Base-by-base conservation (phyloP, 1,140 invertebrate species). In the Himalopsyche phryganea region DNA sequence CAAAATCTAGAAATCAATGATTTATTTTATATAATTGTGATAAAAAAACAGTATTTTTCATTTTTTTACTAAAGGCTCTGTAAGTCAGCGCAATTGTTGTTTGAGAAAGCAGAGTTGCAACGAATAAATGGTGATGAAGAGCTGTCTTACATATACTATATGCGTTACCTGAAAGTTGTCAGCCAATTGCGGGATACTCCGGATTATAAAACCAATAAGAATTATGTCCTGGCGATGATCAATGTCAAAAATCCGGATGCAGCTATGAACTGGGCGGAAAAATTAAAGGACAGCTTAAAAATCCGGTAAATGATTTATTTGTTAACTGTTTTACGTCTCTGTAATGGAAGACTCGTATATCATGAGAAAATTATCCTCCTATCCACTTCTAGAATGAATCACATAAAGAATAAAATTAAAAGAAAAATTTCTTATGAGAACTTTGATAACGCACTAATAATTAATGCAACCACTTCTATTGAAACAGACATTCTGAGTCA, bases 81-180 rank as follows among this genome's bases (percentile, higher is more conserved):
- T 19, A 76, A 77, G 58, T 79, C 78, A 50, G 79, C 86, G n/a
- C 69, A 75, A 14, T 81, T 80, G 67, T 68, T 89, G 46, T 80
- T 80, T 57, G 69, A 79, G 20, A 71, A 69, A 41, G 87, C 83
- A 6, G 78, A 86, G 48, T 65, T 78, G 23, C 65, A 71, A 38
- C 72, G 71, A 13, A 66, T 70, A n/a, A 69, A 76, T 17, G 81
- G 82, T 3, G 85, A 90, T 63, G 82, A 89, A 65, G 87, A 89
- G 66, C 63, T 71, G 38, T 83, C 86, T 1, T 92, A 86, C 64
- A 79, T 91, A 18, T 74, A 79, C 32, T 87, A 83, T 54, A 85
- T 85, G 81, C 83, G 84, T 69, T 91, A 85, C 70, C 74, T 88
- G 15, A 79, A 81, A 33, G 68, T 84, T 10, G 67, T 89, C 0